Evolutionary conservation across 1,140 invertebrate species (phyloP).

Genomic region (Colletes gigas): DNA sequence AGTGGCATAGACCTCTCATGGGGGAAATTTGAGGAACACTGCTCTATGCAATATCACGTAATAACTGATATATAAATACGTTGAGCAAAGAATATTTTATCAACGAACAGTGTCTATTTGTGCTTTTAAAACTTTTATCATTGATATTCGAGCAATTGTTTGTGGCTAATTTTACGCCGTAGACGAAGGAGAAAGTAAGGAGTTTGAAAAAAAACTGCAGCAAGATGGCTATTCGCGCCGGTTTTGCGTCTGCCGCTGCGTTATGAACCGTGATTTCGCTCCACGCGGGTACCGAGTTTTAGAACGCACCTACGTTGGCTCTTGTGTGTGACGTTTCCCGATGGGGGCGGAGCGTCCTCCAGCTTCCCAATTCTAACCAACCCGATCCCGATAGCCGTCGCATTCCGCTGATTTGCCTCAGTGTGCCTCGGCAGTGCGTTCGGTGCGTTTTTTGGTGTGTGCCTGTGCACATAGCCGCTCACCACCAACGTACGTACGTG

Average conservation of each 20-base stretch:
- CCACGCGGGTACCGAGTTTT: conserved; percentile 42
- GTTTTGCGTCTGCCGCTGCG: conserved; percentile 18
- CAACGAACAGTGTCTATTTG: not conserved
- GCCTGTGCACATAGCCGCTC: conserved; percentile 34
- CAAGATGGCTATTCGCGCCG: conserved; percentile 62
- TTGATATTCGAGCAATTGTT: conserved; percentile 13
- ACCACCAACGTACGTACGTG: conserved; percentile 40
- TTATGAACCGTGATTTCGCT: conserved; percentile 27
- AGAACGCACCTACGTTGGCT: conserved; percentile 35
- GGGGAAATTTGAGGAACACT: too few relatives aligned
- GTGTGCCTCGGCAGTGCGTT: conserved; percentile 52
- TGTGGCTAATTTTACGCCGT: conserved; percentile 26
- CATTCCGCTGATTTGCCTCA: conserved; percentile 63
- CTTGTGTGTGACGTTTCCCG: conserved; percentile 54
- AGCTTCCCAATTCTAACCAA: conserved; percentile 69
- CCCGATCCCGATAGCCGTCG: conserved; percentile 62
- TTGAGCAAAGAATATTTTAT: not conserved
- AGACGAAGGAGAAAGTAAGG: conserved; percentile 26
- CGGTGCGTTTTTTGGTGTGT: conserved; percentile 45
- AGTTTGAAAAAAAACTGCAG: conserved; percentile 49
- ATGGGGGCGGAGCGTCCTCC: conserved; percentile 67
- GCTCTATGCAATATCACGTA: not conserved
- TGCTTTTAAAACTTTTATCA: not conserved
- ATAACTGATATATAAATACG: too few relatives aligned
- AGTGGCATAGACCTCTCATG: too few relatives aligned